phyloP scores from a whole-genome alignment of 2,113 vertebrate genomes.

The Pleuronectes platessa region DNA sequence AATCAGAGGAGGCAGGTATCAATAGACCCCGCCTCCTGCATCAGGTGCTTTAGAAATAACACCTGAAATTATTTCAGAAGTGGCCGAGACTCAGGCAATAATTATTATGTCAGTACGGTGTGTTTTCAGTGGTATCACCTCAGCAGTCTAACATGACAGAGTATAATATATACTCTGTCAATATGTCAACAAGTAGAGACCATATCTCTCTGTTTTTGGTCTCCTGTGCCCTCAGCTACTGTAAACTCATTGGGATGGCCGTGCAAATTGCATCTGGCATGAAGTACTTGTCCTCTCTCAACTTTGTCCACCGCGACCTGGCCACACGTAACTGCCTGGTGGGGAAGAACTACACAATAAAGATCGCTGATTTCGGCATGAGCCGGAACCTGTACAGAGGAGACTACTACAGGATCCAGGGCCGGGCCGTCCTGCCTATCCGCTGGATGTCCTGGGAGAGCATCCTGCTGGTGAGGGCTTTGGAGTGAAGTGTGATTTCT shows the following conservation, averaged over 20 bases:
- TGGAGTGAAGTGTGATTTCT: neutral
- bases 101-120: too few species aligned
- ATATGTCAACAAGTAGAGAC: too few species aligned
- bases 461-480: conserved; percentile 88
- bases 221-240: conserved; percentile 79
- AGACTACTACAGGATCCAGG: conserved; percentile 98
- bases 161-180: too few species aligned
- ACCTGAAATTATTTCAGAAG: too few species aligned
- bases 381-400: conserved; percentile 97
- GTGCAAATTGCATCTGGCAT: conserved; percentile 95
- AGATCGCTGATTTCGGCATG: conserved; percentile 99
- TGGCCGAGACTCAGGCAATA: too few species aligned
- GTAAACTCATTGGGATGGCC: conserved; percentile 88
- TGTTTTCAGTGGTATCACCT: too few species aligned
- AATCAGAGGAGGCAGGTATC: neutral
- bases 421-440: conserved; percentile 96
- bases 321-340: conserved; percentile 97
- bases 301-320: conserved; percentile 97
- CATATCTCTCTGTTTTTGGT: conserved; percentile 4
- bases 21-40: too few species aligned
- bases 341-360: conserved; percentile 94
- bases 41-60: too few species aligned
- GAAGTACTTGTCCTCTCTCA: conserved; percentile 96
- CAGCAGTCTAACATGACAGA: too few species aligned
- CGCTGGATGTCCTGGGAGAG: conserved; percentile 99